Base-by-base conservation (phyloP, 2,113 vertebrate genomes). In the Campylomormyrus tamandua region DNA sequence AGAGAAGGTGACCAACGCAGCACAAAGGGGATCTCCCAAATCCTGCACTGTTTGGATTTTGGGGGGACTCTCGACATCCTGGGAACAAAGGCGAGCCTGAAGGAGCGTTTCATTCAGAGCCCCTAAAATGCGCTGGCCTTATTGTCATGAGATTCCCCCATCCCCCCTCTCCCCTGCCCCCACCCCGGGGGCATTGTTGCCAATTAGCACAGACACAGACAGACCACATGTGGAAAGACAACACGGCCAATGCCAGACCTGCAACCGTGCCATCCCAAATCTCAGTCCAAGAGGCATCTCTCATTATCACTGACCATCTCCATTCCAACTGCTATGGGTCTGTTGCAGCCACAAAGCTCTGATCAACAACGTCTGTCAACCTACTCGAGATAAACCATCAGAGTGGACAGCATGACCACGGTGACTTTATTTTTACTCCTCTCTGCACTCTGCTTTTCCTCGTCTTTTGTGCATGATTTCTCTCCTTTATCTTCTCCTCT, bases 101-200 rank as follows among this genome's bases (percentile, higher is more conserved):
- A 84, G 83, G 83, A 84, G 39, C 9, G 39, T 0, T 48, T 84
- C 83, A 84, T 11, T 52, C 24, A 49, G 13, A 52, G 46, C 49
- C 84, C 84, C 49, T 17, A 46, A 48, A 48, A 35, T 17, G 27
- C 21, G 27, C 49, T 17, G 42, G 85, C 45, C 46, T 50, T 87
- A 52, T 52, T 87, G 85, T 87, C 85, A 87, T 13, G 19, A 87
- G 42, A 48, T 45, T 45, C 19, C 83, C 83, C 83, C 39, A 46
- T 84, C 45, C 42, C 39, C 80, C 42, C 21, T 19, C 39, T 42
- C 45, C 83, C 83, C 45, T 24, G 15, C 83, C 39, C 83, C 83
- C 21, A 87, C 85, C 85, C 84, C 49, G 84, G 85, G 85, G 85
- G 85, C 48, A 52, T 87, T 52, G 31, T 52, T 87, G 49, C 84